Percentiles rank a stretch among this genome's conserved stretches.
Conservation (phyloP, 2,888 invertebrate genomes). For the Pteria penguin region DNA sequence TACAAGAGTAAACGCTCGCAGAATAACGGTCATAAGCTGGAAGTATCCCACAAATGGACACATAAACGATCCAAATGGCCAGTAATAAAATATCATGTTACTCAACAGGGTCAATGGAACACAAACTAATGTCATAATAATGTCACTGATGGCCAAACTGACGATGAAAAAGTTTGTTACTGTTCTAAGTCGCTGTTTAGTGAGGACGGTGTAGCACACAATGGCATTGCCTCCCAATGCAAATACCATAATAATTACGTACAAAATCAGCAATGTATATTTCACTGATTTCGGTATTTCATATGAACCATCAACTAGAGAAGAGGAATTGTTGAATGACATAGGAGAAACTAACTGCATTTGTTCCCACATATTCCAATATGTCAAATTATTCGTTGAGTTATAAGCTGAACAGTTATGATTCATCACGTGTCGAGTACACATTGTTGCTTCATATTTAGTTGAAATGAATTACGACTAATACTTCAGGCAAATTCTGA, state of each 20-base stretch:
- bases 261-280: conserved; percentile 63
- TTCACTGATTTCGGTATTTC: neutral
- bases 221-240: conserved; percentile 82
- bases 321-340: no score
- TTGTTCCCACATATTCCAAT: no score
- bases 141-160: conserved; percentile 80
- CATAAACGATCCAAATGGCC: conserved; percentile 89
- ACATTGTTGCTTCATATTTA: no score
- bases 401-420: no score
- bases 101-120: conserved; percentile 85
- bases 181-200: conserved; percentile 91
- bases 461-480: no score
- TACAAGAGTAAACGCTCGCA: conserved; percentile 93
- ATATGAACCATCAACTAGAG: neutral
- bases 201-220: conserved; percentile 92
- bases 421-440: no score
- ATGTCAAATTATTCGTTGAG: no score
- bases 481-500: no score
- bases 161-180: conserved; percentile 88
- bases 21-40: conserved; percentile 83
- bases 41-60: conserved; percentile 91
- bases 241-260: conserved; percentile 80
- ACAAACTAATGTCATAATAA: conserved; percentile 80
- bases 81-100: conserved; percentile 86
- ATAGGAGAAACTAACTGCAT: no score